A percentile compares a stretch with the other conserved stretches of the same genome.
These are phyloP conservation scores for Amaurobius ferox DNA, from an alignment of 2,888 invertebrate genomes.

Conservation along the genomic window DNA sequence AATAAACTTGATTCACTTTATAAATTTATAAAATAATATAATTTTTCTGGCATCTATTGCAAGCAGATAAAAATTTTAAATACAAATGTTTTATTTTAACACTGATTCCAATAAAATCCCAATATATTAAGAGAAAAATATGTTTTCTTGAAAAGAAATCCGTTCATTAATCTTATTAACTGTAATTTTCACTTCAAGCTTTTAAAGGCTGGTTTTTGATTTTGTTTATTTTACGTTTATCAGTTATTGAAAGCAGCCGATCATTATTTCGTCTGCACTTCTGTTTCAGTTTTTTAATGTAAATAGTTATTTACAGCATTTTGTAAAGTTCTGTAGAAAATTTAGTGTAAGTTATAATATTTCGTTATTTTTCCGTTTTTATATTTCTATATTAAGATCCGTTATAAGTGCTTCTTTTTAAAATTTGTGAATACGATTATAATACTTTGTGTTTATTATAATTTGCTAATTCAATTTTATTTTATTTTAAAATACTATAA, in stretches of 20 bases:
- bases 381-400: background rate
- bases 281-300: background rate
- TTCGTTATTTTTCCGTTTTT: background rate
- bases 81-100: too few species aligned
- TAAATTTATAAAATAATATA: too few species aligned
- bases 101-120: too few species aligned
- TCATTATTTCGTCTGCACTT: background rate
- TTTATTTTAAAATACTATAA: too few species aligned
- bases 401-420: background rate
- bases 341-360: background rate
- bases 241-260: constrained; percentile 10
- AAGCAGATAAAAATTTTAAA: too few species aligned
- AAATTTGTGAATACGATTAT: too few species aligned
- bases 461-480: too few species aligned
- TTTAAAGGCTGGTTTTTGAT: constrained; percentile 21
- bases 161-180: background rate
- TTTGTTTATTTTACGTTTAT: constrained; percentile 20
- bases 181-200: background rate
- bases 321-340: background rate
- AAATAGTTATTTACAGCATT: background rate
- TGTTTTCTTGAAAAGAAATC: too few species aligned
- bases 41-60: too few species aligned
- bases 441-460: too few species aligned
- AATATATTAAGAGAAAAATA: too few species aligned
- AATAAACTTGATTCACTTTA: too few species aligned